Evolutionary conservation across 2,888 invertebrate species (phyloP), one percentile per base, ranked within the genome.

Genomic region (Lysandra coridon): DNA sequence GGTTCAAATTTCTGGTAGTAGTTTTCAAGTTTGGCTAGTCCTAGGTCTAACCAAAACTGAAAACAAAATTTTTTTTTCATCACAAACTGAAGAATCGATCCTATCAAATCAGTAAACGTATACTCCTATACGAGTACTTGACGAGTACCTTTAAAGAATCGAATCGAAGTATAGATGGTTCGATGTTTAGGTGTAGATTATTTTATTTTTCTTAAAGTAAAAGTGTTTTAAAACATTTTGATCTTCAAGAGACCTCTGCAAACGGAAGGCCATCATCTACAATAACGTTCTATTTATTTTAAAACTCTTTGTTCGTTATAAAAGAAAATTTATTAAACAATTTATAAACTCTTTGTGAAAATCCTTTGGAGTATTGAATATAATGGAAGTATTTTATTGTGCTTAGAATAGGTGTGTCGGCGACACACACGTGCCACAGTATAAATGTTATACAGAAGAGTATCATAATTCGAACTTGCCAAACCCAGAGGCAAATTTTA

Each of bases 281-380:
- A 69, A 33, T 12, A 33, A 69, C 69, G 14, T 33, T 69, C 33
- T 37, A 37, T 69, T 33, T 37, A 69, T 64, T 64, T 64, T 64
- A 69, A 69, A 69, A 33, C 69, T 37, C 69, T 69, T 49, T 37
- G 73, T 57, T 73, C 37, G 17, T 23, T 78, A 37, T 17, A 57
- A 57, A n/a, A 76, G 14, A 33, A 76, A 33, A 53, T 75, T 53
- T 76, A 57, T 49, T 44, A 75, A 49, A 57, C 76, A 76, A 76
- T 76, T 33, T 75, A 75, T 76, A 49, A 57, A 57, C 57, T 53
- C 76, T 76, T 76, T 76, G 33, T 75, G 53, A 76, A 76, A 76
- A 76, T 76, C 57, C 49, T 76, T 53, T 30, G 44, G 14, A 53
- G 76, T 76, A 57, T 30, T 12, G 76, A 76, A 57, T 53, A 53